A percentile compares a stretch with the other conserved stretches of the same genome.
Evolutionary conservation across 1,140 invertebrate species (phyloP).

Genomic region (Oedothorax gibbosus): DNA sequence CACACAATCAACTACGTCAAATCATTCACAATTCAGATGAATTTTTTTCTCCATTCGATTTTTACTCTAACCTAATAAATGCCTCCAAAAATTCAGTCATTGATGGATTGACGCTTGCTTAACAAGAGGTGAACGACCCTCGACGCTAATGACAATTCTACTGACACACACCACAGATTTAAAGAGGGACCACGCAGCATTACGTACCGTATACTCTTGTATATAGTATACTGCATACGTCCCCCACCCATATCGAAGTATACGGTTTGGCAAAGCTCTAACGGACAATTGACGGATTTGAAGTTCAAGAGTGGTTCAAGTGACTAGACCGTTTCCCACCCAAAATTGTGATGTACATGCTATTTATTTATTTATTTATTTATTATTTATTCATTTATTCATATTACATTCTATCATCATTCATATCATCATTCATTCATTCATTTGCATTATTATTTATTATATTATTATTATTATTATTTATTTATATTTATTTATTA

Average conservation of each 20-base stretch:
- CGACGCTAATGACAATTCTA: slow-evolving; percentile 7
- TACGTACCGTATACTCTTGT: background rate
- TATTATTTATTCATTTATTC: no score
- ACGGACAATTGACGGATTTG: no score
- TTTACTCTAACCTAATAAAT: slow-evolving; percentile 39
- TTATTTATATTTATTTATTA: no score
- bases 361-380: no score
- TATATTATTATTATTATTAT: no score
- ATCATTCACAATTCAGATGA: background rate
- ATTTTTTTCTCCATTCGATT: background rate
- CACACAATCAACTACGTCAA: background rate
- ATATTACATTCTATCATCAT: no score
- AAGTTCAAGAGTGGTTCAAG: no score
- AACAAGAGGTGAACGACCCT: slow-evolving; percentile 44
- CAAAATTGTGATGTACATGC: no score
- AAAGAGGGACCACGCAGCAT: background rate
- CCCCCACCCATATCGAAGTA: background rate
- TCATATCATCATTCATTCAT: no score
- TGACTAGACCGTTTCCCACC: no score
- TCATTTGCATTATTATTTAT: no score
- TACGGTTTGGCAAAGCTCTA: background rate
- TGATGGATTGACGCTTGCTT: slow-evolving; percentile 39
- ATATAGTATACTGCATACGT: slow-evolving; percentile 4
- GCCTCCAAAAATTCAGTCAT: slow-evolving; percentile 12
- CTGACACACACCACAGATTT: slow-evolving; percentile 4